phyloP scores from a whole-genome alignment of 2,888 invertebrate genomes.

The Lepidochrysops patricia region DNA sequence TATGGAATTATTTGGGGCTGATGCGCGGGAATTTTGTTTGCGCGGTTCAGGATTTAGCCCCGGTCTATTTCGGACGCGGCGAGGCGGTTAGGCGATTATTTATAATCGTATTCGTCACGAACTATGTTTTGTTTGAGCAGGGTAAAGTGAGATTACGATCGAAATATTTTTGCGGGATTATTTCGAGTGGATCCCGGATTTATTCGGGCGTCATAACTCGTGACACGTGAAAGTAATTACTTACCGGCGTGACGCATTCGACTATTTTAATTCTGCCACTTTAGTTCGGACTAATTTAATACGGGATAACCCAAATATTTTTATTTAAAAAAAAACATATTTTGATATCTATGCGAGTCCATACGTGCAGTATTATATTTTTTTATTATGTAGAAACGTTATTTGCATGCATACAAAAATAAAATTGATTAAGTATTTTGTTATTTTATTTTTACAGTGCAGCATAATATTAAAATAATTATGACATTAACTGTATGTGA shows the following conservation, averaged over 20 bases:
- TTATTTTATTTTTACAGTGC: not conserved
- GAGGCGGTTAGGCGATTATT: constrained; percentile 50
- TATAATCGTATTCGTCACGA: constrained; percentile 62
- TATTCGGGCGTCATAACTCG: constrained; percentile 59
- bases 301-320: not conserved
- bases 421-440: not conserved
- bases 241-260: constrained; percentile 61
- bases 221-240: constrained; percentile 64
- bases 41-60: constrained; percentile 37
- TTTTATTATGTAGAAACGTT: not conserved
- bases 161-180: constrained; percentile 62
- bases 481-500: too few relatives aligned
- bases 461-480: too few relatives aligned
- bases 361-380: not conserved
- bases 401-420: not conserved
- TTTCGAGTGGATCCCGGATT: constrained; percentile 46
- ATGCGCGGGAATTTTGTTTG: constrained; percentile 52
- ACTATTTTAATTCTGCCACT: constrained; percentile 41
- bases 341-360: not conserved
- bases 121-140: constrained; percentile 59
- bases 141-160: constrained; percentile 50
- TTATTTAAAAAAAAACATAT: not conserved
- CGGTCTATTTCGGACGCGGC: constrained; percentile 44
- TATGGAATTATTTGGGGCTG: constrained; percentile 47
- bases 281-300: not conserved